These are phyloP conservation scores for Perizoma affinitatum DNA, from an alignment of 2,888 invertebrate genomes.

Conservation along the genomic window DNA sequence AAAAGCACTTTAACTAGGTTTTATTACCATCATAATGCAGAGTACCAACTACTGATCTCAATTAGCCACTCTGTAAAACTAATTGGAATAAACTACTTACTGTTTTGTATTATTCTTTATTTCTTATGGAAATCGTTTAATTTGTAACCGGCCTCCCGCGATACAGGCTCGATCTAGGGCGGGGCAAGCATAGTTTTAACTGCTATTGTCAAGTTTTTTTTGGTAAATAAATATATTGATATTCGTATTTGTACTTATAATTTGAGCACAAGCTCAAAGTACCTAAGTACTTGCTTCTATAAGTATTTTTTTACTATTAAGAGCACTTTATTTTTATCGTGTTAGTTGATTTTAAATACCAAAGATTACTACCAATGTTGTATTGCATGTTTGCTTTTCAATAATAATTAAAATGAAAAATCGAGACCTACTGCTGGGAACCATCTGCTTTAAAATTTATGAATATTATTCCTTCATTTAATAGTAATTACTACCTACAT, in stretches of 20 bases:
- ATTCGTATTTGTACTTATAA: too few species aligned
- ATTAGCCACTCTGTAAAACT: constrained; percentile 2
- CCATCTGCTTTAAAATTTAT: not conserved
- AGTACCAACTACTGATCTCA: not conserved
- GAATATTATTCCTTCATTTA: not conserved
- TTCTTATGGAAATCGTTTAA: too few species aligned
- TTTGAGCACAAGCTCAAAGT: too few species aligned
- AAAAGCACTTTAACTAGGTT: constrained; percentile 12
- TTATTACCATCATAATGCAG: constrained; percentile 3
- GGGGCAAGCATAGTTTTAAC: too few species aligned
- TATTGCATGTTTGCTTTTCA: constrained; percentile 13
- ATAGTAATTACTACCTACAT: not conserved
- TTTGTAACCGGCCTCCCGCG: too few species aligned
- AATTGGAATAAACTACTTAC: not conserved
- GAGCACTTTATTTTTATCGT: too few species aligned
- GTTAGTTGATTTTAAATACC: constrained; percentile 12
- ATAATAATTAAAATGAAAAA: constrained; percentile 4
- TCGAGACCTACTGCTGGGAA: constrained; percentile 2
- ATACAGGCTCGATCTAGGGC: too few species aligned
- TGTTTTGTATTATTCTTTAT: not conserved
- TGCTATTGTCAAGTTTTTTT: too few species aligned
- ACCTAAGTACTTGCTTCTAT: too few species aligned
- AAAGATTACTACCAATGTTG: constrained; percentile 17
- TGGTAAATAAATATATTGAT: too few species aligned
- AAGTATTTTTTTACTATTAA: too few species aligned